These are phyloP conservation scores for Chymomyza costata DNA, from an alignment of 1,140 invertebrate species.

Conservation along the genomic window DNA sequence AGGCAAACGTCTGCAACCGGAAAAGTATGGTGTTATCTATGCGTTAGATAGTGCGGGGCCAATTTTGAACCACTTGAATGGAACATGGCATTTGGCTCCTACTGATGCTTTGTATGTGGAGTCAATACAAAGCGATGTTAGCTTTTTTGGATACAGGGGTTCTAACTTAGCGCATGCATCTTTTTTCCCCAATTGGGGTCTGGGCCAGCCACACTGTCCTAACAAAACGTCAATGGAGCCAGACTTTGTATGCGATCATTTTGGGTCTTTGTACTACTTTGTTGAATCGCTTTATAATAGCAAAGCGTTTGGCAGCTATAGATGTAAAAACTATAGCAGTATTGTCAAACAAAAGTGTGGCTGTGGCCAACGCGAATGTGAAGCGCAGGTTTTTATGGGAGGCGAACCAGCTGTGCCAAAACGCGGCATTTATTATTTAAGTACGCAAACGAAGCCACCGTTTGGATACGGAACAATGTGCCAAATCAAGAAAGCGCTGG, in stretches of 20 bases:
- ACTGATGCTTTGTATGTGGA: constrained; percentile 80
- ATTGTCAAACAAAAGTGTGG: constrained; percentile 17
- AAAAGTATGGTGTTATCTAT: constrained; percentile 52
- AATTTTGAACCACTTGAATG: constrained; percentile 45
- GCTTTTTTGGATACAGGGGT: constrained; percentile 75
- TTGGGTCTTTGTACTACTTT: constrained; percentile 65
- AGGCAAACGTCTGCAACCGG: constrained; percentile 40
- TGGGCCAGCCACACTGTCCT: constrained; percentile 76
- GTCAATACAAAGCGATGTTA: constrained; percentile 81
- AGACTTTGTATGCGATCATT: constrained; percentile 66
- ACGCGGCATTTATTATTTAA: constrained; percentile 31
- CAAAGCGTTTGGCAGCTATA: constrained; percentile 19
- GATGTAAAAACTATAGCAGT: constrained; percentile 19
- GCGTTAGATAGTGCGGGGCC: constrained; percentile 77
- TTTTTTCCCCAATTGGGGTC: constrained; percentile 77
- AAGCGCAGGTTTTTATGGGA: constrained; percentile 20
- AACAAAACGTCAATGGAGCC: constrained; percentile 27
- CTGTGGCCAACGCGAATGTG: constrained; percentile 6
- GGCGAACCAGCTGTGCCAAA: constrained; percentile 34
- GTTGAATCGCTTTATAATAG: constrained; percentile 52
- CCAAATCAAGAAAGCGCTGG: constrained; percentile 9
- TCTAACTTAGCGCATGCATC: constrained; percentile 77
- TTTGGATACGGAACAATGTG: constrained; percentile 25
- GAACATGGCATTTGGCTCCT: constrained; percentile 75
- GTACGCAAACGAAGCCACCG: constrained; percentile 16